Percentiles rank a stretch among this genome's conserved stretches.
These are phyloP conservation scores for Myotis vivesi DNA, from an alignment of 2,797 vertebrate species.

Conservation along the genomic window DNA sequence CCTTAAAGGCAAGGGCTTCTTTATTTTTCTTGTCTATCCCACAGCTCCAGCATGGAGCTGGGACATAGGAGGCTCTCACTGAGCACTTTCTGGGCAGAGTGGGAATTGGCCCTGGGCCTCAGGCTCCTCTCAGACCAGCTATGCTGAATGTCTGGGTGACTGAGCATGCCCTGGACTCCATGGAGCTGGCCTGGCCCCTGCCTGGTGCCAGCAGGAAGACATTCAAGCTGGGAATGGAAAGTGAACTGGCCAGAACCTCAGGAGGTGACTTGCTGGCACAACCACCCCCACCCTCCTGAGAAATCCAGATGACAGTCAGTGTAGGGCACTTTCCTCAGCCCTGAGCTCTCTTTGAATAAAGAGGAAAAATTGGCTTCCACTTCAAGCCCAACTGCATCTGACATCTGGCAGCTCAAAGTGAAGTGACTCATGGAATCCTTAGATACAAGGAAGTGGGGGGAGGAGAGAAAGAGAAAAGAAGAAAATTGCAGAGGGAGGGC, in stretches of 20 bases:
- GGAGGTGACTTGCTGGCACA: background rate
- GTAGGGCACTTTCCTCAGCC: background rate
- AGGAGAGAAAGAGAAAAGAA: background rate
- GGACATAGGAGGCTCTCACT: background rate
- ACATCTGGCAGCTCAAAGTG: conserved; percentile 74
- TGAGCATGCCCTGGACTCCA: background rate
- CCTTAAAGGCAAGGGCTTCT: conserved; percentile 26
- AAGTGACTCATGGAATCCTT: conserved; percentile 73
- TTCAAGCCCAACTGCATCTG: conserved; percentile 59
- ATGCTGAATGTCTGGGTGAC: background rate
- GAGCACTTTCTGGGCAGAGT: background rate
- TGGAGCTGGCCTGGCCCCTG: background rate
- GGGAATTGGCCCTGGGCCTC: background rate
- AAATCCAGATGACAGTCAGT: background rate
- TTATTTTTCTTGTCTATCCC: conserved; percentile 38
- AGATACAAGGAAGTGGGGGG: conserved; percentile 45
- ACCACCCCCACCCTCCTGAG: background rate
- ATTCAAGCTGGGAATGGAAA: background rate
- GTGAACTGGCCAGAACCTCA: background rate
- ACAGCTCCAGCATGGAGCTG: background rate
- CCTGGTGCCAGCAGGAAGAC: background rate
- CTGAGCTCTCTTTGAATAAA: conserved; percentile 53
- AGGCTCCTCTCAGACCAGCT: background rate
- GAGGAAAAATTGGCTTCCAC: conserved; percentile 54
- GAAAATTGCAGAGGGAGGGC: background rate